Evolutionary conservation across 1,140 invertebrate species (phyloP), one percentile per base, ranked within the genome.

Genomic region (Apis florea): DNA sequence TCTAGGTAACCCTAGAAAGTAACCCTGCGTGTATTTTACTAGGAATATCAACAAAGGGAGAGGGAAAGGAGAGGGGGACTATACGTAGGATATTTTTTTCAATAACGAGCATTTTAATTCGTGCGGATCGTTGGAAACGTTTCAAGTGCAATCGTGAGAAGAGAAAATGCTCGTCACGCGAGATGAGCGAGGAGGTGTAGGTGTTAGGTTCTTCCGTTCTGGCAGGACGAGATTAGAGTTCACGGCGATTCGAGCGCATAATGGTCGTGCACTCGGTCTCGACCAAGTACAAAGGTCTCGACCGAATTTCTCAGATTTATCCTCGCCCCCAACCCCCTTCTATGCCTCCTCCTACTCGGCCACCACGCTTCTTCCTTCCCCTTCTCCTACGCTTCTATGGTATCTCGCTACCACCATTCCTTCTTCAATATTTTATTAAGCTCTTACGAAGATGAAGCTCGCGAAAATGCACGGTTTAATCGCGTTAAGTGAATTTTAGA

Each of bases 211-310:
- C 64, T 76, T 68, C 73, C 64, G 54, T 63, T 69, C 40, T 24
- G 66, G 15, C 47, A 53, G 31, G 26, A 73, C n/a, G 66, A 54
- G 73, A 77, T 76, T 82, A 77, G 54, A 76, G 73, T 76, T 76
- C 79, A 76, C 79, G 79, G 72, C 56, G 66, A 68, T 68, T 61
- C 66, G 54, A 68, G 64, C 19, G 72, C 72, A 53, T 76, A 81
- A 81, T 67, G n/a, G 13, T 9, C 40, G 54, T 21, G 11, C 54
- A 51, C 40, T 64, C n/a, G n/a, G 70, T 40, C 53, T 58, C 51
- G 17, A 40, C 5, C 19, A 17, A 1, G 24, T 53, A 72, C 59
- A 61, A 74, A 53, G 76, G 78, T 85, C n/a, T n/a, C 77, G 78
- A 74, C 53, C 56, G 53, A 77, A 85, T 81, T 75, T 71, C 70